These are phyloP conservation scores for Kryptopterus vitreolus DNA, from an alignment of 2,797 vertebrate genomes.

Conservation along the genomic window DNA sequence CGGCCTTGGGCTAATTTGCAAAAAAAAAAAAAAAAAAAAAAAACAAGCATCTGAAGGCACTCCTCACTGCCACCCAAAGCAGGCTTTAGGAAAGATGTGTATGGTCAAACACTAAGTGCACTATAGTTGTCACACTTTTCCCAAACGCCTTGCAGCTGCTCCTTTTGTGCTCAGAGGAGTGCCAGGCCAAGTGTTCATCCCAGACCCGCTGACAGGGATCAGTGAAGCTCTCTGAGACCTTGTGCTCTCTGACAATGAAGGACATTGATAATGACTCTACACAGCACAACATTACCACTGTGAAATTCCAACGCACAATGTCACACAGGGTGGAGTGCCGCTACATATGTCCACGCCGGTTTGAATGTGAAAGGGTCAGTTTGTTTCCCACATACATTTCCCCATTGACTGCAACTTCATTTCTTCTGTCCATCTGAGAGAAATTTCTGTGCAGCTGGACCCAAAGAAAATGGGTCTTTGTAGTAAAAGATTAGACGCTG, in stretches of 20 bases:
- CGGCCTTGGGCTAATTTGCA: conserved; percentile 74
- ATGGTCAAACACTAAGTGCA: conserved; percentile 66
- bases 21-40: conserved; percentile 70
- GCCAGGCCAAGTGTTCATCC: conserved; percentile 56
- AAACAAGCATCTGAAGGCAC: conserved; percentile 62
- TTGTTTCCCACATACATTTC: conserved; percentile 49
- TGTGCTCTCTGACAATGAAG: conserved; percentile 64
- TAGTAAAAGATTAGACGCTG: neutral
- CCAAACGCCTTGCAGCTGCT: conserved; percentile 84
- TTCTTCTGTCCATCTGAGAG: conserved; percentile 6
- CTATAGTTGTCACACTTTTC: conserved; percentile 79
- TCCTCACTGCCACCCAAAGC: conserved; percentile 50
- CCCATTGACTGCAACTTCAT: neutral
- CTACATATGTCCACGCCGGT: conserved; percentile 37
- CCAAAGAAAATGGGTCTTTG: neutral
- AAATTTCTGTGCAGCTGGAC: conserved; percentile 12
- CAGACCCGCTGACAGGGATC: conserved; percentile 61
- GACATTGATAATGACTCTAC: conserved; percentile 63
- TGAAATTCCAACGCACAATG: conserved; percentile 68
- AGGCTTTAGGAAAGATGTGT: conserved; percentile 61
- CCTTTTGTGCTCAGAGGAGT: conserved; percentile 70
- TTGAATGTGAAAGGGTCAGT: conserved; percentile 43
- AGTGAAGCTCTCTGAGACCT: conserved; percentile 61
- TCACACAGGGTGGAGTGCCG: conserved; percentile 31
- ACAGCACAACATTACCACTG: conserved; percentile 48